phyloP scores from a whole-genome alignment of 53 echinoderm and acorn worm species.

The Paelopatides confundens region DNA sequence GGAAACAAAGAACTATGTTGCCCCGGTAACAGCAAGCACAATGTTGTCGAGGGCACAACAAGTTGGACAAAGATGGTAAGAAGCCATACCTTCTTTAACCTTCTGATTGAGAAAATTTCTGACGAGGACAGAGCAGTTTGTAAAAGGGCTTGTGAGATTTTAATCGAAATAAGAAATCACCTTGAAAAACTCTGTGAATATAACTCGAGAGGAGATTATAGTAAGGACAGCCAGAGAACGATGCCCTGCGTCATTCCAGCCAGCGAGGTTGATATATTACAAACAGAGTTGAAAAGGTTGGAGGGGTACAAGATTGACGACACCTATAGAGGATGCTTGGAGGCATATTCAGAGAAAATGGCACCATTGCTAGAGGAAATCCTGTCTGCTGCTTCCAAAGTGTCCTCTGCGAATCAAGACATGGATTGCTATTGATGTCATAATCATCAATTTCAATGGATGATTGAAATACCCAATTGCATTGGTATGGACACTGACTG shows the following conservation, averaged over 20 bases:
- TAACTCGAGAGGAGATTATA: not conserved
- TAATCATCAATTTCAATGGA: too few species aligned
- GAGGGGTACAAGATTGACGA: not conserved
- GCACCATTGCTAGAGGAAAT: constrained; percentile 19
- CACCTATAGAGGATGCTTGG: not conserved
- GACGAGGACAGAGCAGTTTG: constrained; percentile 73
- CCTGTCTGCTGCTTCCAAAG: not conserved
- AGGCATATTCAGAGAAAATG: not conserved
- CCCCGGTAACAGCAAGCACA: not conserved
- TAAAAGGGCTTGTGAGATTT: constrained; percentile 63
- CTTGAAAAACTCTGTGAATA: not conserved
- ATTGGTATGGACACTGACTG: too few species aligned
- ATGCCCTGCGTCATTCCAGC: not conserved
- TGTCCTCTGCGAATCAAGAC: not conserved
- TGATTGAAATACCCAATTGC: too few species aligned
- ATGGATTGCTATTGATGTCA: constrained; percentile 8
- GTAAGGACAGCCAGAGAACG: not conserved
- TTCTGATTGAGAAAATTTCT: not conserved
- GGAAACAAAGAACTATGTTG: not conserved
- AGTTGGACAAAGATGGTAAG: constrained; percentile 4
- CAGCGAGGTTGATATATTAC: not conserved
- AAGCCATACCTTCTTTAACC: not conserved
- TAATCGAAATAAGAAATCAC: constrained; percentile 46
- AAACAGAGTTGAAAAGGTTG: not conserved
- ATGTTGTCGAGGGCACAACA: not conserved